These are phyloP conservation scores for Mormyrops attenuatus DNA, from an alignment of 2,797 vertebrate species.

Conservation along the genomic window DNA sequence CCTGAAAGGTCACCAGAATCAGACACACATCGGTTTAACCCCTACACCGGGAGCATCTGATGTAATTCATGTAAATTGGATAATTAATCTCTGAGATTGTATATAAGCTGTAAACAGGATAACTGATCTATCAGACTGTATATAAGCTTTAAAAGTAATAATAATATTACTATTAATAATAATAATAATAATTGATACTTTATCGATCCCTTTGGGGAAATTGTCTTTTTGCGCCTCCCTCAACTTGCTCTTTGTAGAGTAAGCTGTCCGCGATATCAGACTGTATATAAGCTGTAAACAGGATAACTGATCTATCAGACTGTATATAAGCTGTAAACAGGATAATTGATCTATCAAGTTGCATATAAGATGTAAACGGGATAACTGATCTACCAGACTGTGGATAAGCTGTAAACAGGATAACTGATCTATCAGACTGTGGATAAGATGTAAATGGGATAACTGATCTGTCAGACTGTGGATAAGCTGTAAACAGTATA, in stretches of 20 bases:
- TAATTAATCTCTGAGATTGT: slow-evolving; percentile 1
- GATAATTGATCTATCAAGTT: too few species aligned
- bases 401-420: not conserved
- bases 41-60: not conserved
- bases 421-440: not conserved
- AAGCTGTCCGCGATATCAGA: not conserved
- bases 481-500: not conserved
- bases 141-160: too few species aligned
- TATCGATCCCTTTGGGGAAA: too few species aligned
- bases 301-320: too few species aligned
- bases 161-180: too few species aligned
- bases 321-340: too few species aligned
- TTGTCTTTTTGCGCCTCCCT: too few species aligned
- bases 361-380: too few species aligned
- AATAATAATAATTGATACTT: too few species aligned
- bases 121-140: not conserved
- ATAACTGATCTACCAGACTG: not conserved
- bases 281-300: not conserved
- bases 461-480: not conserved
- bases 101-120: not conserved
- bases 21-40: slow-evolving; percentile 21
- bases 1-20: slow-evolving; percentile 57
- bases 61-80: not conserved
- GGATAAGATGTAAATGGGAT: not conserved
- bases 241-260: too few species aligned